phyloP scores from a whole-genome alignment of 2,797 vertebrate genomes.

The Pangasius krempfi region DNA sequence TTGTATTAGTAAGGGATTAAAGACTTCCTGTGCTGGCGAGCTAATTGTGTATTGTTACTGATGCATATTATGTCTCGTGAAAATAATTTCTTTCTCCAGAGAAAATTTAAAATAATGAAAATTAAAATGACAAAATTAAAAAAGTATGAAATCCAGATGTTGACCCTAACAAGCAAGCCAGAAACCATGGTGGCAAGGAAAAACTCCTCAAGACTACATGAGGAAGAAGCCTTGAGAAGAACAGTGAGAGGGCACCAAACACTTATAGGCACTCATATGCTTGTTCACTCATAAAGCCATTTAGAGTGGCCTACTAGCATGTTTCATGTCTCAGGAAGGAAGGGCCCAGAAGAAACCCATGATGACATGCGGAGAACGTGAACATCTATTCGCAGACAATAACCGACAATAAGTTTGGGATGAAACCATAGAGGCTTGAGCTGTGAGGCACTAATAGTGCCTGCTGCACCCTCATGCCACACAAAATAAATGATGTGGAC shows the following conservation, averaged over 20 bases:
- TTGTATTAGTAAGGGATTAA: conserved; percentile 54
- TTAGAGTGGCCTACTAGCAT: not conserved
- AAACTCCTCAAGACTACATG: not conserved
- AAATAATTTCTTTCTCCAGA: not conserved
- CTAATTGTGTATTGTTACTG: conserved; percentile 40
- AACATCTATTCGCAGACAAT: not conserved
- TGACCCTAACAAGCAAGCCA: not conserved
- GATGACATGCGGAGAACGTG: not conserved
- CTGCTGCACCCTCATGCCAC: not conserved
- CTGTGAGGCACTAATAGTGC: not conserved
- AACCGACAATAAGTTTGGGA: not conserved
- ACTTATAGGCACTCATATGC: not conserved
- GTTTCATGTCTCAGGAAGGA: not conserved
- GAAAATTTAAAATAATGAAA: not conserved
- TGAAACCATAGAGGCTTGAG: not conserved
- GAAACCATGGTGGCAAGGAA: not conserved
- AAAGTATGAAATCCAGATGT: not conserved
- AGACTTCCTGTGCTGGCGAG: conserved; percentile 51
- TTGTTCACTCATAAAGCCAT: not conserved
- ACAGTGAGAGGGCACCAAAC: not conserved
- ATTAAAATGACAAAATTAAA: not conserved
- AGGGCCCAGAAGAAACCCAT: not conserved
- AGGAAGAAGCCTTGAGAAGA: not conserved
- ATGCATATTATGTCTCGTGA: not conserved
- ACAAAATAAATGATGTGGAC: not conserved